Evolutionary conservation across 1,140 invertebrate genomes (phyloP).

Genomic region (Caenorhabditis brenneri): DNA sequence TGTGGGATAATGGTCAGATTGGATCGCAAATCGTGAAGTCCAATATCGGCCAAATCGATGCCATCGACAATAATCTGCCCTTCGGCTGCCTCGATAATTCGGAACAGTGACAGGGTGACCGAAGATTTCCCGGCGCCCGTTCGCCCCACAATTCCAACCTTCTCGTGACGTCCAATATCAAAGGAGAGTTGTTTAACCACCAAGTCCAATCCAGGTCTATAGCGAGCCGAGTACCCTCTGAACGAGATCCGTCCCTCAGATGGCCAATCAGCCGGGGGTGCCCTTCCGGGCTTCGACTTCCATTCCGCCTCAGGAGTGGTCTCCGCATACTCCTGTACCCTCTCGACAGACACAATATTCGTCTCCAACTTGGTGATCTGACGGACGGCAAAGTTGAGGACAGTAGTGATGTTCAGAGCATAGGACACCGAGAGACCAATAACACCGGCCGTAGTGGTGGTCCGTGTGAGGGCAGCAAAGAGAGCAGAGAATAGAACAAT

Average conservation of each 20-base stretch:
- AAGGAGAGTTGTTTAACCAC: conserved; percentile 80
- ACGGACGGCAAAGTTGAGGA: conserved; percentile 90
- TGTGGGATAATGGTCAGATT: conserved; percentile 86
- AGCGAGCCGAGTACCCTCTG: conserved; percentile 65
- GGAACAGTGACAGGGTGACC: conserved; percentile 74
- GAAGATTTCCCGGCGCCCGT: conserved; percentile 75
- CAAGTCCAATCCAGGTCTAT: conserved; percentile 74
- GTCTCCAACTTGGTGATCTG: conserved; percentile 97
- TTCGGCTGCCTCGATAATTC: conserved; percentile 74
- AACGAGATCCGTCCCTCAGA: conserved; percentile 62
- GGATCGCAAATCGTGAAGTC: conserved; percentile 78
- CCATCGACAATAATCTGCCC: conserved; percentile 78
- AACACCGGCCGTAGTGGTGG: conserved; percentile 70
- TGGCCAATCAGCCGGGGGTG: conserved; percentile 66
- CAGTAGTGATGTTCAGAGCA: conserved; percentile 80
- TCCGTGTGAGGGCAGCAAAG: conserved; percentile 71
- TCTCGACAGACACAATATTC: conserved; percentile 94
- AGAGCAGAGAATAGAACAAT: conserved; percentile 75
- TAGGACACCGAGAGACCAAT: conserved; percentile 72
- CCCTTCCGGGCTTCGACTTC: conserved; percentile 50
- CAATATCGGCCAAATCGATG: conserved; percentile 76
- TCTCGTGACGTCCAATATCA: conserved; percentile 79
- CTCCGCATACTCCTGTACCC: conserved; percentile 93
- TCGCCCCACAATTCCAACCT: conserved; percentile 74
- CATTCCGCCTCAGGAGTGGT: conserved; percentile 74